A percentile compares a stretch with the other conserved stretches of the same genome.
Evolutionary conservation across 2,113 vertebrate genomes (phyloP).

Genomic region (Camelus bactrianus): DNA sequence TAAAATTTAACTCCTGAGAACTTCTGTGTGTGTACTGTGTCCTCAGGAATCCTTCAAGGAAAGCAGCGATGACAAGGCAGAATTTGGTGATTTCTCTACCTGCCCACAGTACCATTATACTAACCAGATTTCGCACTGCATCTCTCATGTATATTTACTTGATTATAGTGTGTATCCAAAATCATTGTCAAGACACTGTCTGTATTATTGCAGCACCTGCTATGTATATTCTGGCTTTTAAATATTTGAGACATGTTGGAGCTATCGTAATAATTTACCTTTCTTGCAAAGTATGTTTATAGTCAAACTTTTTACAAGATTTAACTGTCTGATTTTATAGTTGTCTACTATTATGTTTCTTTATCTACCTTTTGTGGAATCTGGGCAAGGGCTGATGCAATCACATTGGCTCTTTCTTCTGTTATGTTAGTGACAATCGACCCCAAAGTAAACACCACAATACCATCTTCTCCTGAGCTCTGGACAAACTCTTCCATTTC

Average conservation of each 20-base stretch:
- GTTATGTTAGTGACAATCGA: constrained; percentile 89
- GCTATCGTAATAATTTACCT: not conserved
- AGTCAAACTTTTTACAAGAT: not conserved
- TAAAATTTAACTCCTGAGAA: too few relatives aligned
- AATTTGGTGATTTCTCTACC: too few relatives aligned
- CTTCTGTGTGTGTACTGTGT: too few relatives aligned
- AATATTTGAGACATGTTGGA: not conserved
- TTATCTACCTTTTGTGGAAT: constrained; percentile 92
- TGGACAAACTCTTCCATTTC: constrained; percentile 93
- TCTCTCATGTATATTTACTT: too few relatives aligned
- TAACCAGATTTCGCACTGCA: too few relatives aligned
- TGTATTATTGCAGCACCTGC: not conserved
- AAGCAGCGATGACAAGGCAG: too few relatives aligned
- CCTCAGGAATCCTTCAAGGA: too few relatives aligned
- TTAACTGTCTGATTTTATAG: not conserved
- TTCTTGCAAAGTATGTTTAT: not conserved
- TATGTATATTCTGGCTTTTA: not conserved
- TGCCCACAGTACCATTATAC: too few relatives aligned
- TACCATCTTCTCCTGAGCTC: constrained; percentile 91
- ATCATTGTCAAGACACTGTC: not conserved
- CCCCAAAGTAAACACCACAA: constrained; percentile 91
- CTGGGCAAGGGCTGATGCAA: constrained; percentile 91
- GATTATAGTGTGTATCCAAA: not conserved
- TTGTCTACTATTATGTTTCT: not conserved
- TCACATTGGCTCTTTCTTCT: constrained; percentile 87